Evolutionary conservation across 2,113 vertebrate species (phyloP).

Genomic region (Mirza zaza): DNA sequence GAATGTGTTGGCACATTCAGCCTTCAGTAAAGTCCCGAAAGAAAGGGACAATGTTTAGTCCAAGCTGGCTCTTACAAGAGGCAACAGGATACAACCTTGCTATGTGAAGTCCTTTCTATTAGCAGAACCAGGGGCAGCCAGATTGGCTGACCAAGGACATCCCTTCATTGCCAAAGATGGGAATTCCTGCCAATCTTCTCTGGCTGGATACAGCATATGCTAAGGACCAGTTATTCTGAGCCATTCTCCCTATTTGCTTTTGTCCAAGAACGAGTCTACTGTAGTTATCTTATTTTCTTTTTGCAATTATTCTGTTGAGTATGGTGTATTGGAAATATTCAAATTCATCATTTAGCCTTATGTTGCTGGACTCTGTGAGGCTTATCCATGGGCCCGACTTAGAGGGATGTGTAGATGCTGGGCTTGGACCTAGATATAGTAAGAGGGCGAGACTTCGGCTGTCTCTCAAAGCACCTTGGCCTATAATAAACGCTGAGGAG

Average conservation of each 20-base stretch:
- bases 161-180: slow-evolving; percentile 12
- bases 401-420: not conserved
- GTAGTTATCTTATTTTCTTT: not conserved
- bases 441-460: not conserved
- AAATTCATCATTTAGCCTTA: not conserved
- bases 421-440: not conserved
- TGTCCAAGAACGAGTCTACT: not conserved
- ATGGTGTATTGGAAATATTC: not conserved
- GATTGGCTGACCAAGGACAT: slow-evolving; percentile 7
- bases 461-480: not conserved
- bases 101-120: slow-evolving; percentile 38
- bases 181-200: slow-evolving; percentile 33
- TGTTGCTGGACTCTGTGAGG: not conserved
- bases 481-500: not conserved
- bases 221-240: slow-evolving; percentile 35
- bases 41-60: not conserved
- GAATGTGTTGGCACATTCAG: not conserved
- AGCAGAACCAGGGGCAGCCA: not conserved
- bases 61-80: not conserved
- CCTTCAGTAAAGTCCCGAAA: not conserved
- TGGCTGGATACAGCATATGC: not conserved
- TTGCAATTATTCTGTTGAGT: slow-evolving; percentile 5
- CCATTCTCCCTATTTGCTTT: slow-evolving; percentile 26
- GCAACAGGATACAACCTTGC: slow-evolving; percentile 41
- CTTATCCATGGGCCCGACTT: not conserved